These are phyloP conservation scores for Mermis nigrescens DNA, from an alignment of 2,888 invertebrate species.

Conservation along the genomic window DNA sequence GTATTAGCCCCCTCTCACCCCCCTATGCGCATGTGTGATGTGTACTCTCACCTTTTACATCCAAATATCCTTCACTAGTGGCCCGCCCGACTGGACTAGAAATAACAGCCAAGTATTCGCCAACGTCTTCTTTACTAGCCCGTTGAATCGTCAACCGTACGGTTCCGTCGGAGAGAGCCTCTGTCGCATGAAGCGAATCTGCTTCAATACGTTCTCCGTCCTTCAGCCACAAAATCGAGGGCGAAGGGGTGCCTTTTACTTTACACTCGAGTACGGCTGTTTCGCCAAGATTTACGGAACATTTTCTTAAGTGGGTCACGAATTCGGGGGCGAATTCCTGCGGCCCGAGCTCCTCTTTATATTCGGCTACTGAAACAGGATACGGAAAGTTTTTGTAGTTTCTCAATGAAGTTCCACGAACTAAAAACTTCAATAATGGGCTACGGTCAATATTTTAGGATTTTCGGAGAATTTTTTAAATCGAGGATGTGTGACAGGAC, in stretches of 20 bases:
- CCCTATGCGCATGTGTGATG: too few relatives aligned
- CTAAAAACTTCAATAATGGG: too few relatives aligned
- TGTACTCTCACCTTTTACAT: conserved; percentile 3
- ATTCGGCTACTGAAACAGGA: conserved; percentile 3
- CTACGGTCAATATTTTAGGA: too few relatives aligned
- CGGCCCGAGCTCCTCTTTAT: not conserved
- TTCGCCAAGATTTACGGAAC: conserved; percentile 19
- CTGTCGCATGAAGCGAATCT: conserved; percentile 15
- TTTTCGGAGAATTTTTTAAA: too few relatives aligned
- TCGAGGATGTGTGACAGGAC: too few relatives aligned
- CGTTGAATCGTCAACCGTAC: not conserved
- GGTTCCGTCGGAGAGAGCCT: not conserved
- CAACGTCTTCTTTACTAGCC: conserved; percentile 18
- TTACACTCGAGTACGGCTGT: conserved; percentile 18
- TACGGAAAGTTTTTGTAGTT: too few relatives aligned
- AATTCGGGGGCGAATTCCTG: conserved; percentile 17
- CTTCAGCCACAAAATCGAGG: conserved; percentile 18
- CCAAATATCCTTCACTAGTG: conserved; percentile 2
- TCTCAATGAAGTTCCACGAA: too few relatives aligned
- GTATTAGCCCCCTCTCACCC: too few relatives aligned
- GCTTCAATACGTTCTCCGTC: conserved; percentile 21
- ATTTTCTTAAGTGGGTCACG: conserved; percentile 16
- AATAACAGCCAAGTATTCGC: conserved; percentile 15
- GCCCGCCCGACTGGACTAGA: not conserved
- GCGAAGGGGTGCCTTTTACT: conserved; percentile 22